phyloP scores from a whole-genome alignment of 1,140 invertebrate species.

The Trichogramma pretiosum region DNA sequence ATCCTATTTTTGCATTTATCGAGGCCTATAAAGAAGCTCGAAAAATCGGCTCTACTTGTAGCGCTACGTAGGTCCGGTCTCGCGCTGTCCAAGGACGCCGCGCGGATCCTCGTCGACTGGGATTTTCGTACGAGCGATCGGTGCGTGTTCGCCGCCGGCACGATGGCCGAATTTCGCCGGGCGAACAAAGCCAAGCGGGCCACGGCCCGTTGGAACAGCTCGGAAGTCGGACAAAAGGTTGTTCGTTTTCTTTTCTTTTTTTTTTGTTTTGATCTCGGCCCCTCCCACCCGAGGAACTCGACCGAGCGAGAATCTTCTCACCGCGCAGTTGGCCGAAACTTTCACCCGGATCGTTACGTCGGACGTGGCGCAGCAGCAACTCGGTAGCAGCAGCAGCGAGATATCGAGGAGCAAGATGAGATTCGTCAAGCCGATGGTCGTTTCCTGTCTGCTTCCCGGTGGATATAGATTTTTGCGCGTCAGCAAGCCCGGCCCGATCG shows the following conservation, averaged over 20 bases:
- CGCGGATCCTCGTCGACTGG: slow-evolving; percentile 58
- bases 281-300: background rate
- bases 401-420: no score
- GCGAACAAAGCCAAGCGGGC: slow-evolving; percentile 42
- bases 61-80: slow-evolving; percentile 59
- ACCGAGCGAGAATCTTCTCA: background rate
- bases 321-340: slow-evolving; percentile 34
- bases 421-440: slow-evolving; percentile 27
- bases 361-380: no score
- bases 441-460: slow-evolving; percentile 33
- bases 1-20: no score
- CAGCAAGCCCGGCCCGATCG: slow-evolving; percentile 29
- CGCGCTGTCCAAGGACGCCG: slow-evolving; percentile 61
- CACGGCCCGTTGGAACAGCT: slow-evolving; percentile 44
- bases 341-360: no score
- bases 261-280: background rate
- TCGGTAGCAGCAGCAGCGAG: no score
- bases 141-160: slow-evolving; percentile 58
- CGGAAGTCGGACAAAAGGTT: slow-evolving; percentile 49
- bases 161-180: slow-evolving; percentile 54
- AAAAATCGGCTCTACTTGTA: no score
- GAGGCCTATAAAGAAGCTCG: no score
- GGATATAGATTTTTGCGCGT: slow-evolving; percentile 36
- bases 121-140: slow-evolving; percentile 62
- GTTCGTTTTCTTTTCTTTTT: background rate